A percentile compares a stretch with the other conserved stretches of the same genome.
These are phyloP conservation scores for Pissodes strobi DNA, from an alignment of 1,140 invertebrate species.

Conservation along the genomic window DNA sequence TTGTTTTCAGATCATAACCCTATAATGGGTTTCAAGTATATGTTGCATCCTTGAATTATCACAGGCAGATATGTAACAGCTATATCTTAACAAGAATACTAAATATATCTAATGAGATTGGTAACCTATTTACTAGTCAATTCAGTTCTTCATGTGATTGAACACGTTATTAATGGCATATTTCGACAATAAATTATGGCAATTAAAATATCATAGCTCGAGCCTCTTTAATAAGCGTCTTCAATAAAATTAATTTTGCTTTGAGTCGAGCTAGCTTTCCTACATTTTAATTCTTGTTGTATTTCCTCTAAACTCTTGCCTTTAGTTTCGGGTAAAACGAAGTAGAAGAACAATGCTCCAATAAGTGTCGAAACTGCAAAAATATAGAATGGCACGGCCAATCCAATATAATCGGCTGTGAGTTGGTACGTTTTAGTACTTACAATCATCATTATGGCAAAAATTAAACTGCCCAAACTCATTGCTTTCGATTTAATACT, in stretches of 20 bases:
- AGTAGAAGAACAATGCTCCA: conserved; percentile 39
- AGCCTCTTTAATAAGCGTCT: neutral
- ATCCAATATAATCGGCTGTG: conserved; percentile 54
- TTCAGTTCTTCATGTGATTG: too few species aligned
- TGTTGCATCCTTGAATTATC: too few species aligned
- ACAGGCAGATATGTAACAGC: too few species aligned
- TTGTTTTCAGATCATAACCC: too few species aligned
- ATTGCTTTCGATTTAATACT: conserved; percentile 48
- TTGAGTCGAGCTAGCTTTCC: neutral
- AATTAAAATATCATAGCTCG: too few species aligned
- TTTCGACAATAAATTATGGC: too few species aligned
- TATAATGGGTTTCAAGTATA: too few species aligned
- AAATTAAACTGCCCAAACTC: conserved; percentile 39
- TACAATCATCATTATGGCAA: conserved; percentile 45
- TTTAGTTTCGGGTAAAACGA: conserved; percentile 2
- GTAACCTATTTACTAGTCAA: too few species aligned
- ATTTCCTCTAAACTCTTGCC: conserved; percentile 5
- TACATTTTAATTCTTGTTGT: conserved; percentile 7
- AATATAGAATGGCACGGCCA: conserved; percentile 57
- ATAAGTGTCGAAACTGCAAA: conserved; percentile 55
- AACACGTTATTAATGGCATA: too few species aligned
- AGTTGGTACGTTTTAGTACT: conserved; percentile 60
- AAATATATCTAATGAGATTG: too few species aligned
- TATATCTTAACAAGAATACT: too few species aligned
- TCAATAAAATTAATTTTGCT: neutral